phyloP scores from a whole-genome alignment of 2,113 vertebrate genomes.

The Hassar affinis region DNA sequence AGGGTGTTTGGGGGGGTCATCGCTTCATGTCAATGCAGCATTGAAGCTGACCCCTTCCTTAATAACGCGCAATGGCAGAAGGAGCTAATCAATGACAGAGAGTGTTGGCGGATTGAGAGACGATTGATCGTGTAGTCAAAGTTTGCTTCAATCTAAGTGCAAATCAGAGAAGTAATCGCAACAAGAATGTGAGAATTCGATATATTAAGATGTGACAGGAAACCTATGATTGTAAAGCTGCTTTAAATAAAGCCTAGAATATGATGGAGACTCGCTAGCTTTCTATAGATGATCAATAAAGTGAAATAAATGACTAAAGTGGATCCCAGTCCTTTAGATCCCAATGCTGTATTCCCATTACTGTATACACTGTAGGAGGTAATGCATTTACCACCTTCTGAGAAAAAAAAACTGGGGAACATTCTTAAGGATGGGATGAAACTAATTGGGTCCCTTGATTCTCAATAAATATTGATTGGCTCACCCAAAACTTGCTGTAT shows the following conservation, averaged over 20 bases:
- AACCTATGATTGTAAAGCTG: neutral
- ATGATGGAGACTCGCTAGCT: neutral
- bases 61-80: slow-evolving; percentile 44
- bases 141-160: slow-evolving; percentile 46
- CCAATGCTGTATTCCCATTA: neutral
- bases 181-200: neutral
- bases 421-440: neutral
- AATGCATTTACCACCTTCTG: neutral
- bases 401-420: neutral
- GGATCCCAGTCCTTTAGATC: neutral
- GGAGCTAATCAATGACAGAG: slow-evolving; percentile 55
- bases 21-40: slow-evolving; percentile 31
- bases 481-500: neutral
- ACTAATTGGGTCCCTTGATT: neutral
- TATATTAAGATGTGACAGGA: slow-evolving; percentile 24
- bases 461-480: too few relatives aligned
- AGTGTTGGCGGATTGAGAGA: slow-evolving; percentile 28
- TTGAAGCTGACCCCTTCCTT: slow-evolving; percentile 43
- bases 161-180: slow-evolving; percentile 44
- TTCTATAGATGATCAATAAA: neutral
- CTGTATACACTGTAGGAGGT: neutral
- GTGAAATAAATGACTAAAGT: neutral
- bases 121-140: slow-evolving; percentile 47
- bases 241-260: neutral
- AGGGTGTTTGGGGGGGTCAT: neutral